These are phyloP conservation scores for Belgica antarctica DNA, from an alignment of 2,888 invertebrate genomes.

Conservation along the genomic window DNA sequence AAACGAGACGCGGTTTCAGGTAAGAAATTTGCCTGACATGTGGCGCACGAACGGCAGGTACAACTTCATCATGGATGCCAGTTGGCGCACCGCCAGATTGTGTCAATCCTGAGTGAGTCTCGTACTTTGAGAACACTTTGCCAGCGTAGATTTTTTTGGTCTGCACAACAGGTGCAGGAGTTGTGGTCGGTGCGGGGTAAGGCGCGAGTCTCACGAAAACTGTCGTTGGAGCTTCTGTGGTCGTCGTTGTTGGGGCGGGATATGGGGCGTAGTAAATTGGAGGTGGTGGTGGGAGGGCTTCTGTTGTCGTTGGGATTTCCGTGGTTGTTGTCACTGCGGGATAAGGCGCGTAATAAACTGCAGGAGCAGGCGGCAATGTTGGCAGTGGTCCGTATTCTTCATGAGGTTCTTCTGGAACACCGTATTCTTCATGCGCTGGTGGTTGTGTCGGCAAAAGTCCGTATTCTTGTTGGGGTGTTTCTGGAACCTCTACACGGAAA, in stretches of 20 bases:
- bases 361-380: conserved; percentile 46
- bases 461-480: not conserved
- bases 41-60: not conserved
- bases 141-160: conserved; percentile 33
- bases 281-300: conserved; percentile 41
- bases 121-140: conserved; percentile 39
- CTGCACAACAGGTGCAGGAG: not conserved
- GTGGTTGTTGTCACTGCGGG: conserved; percentile 45
- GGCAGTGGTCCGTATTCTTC: conserved; percentile 46
- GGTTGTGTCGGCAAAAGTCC: not conserved
- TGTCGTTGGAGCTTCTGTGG: not conserved
- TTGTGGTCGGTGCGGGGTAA: conserved; percentile 41
- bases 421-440: not conserved
- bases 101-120: not conserved
- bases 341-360: conserved; percentile 45
- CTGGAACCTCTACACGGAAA: not conserved
- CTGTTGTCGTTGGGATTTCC: conserved; percentile 46
- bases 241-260: conserved; percentile 14
- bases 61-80: not conserved
- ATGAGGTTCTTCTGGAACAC: conserved; percentile 51
- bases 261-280: not conserved
- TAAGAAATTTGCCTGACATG: not conserved
- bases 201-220: conserved; percentile 37
- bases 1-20: not conserved
- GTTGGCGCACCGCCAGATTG: not conserved